These are phyloP conservation scores for Sminthurinus signatus DNA, from an alignment of 1,140 invertebrate species.

Conservation along the genomic window DNA sequence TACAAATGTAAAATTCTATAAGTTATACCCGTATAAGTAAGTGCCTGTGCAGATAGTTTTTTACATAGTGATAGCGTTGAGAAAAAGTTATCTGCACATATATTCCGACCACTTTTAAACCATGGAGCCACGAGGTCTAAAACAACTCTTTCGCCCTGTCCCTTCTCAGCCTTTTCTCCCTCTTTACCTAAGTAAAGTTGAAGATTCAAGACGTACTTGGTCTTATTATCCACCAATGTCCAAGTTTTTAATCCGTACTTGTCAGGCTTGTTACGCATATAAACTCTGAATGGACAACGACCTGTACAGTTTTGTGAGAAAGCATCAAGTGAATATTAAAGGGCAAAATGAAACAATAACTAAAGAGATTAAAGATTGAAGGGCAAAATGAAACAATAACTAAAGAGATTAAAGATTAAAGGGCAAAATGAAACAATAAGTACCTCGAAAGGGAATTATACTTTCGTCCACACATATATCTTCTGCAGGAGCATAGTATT, in stretches of 20 bases:
- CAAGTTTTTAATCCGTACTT: slow-evolving; percentile 42
- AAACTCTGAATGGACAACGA: slow-evolving; percentile 43
- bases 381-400: no score
- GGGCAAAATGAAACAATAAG: no score
- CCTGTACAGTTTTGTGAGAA: no score
- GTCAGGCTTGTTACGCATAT: slow-evolving; percentile 44
- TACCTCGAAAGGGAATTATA: no score
- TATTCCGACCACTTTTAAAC: neutral
- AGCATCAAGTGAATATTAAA: no score
- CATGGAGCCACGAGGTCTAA: neutral
- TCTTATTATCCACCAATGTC: neutral
- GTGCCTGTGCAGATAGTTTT: neutral
- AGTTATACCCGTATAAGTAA: neutral
- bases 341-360: no score
- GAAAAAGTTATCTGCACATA: neutral
- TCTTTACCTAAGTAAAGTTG: neutral
- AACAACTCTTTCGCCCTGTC: neutral
- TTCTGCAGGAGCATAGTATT: no score
- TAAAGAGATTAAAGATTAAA: no score
- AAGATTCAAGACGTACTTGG: neutral
- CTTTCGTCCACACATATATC: no score
- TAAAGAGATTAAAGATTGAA: no score
- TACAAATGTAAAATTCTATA: no score
- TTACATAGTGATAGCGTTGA: neutral
- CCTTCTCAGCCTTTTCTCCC: neutral